These are phyloP conservation scores for Philaethria dido DNA, from an alignment of 2,888 invertebrate genomes.

Conservation along the genomic window DNA sequence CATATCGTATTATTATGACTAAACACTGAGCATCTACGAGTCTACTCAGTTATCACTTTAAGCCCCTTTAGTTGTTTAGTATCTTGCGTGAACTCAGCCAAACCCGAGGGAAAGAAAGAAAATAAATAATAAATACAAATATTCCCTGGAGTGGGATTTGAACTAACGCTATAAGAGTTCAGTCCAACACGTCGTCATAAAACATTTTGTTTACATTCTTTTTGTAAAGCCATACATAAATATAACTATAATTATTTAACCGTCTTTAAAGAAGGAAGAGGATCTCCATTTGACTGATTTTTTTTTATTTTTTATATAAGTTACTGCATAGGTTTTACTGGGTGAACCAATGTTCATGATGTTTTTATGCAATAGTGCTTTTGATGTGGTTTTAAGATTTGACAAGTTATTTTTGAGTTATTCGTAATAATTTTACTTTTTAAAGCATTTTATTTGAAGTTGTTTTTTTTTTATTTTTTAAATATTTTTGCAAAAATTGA, in stretches of 20 bases:
- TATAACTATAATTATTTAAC: background rate
- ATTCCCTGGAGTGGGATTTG: constrained; percentile 9
- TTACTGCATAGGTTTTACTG: too few relatives aligned
- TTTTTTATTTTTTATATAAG: too few relatives aligned
- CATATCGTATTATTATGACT: background rate
- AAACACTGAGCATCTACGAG: background rate
- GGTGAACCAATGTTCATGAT: too few relatives aligned
- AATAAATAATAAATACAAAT: constrained; percentile 1
- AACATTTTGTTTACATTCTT: background rate
- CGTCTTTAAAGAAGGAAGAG: too few relatives aligned
- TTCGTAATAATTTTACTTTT: too few relatives aligned
- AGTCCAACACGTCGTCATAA: background rate
- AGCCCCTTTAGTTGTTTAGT: background rate
- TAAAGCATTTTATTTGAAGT: too few relatives aligned
- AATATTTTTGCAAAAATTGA: too few relatives aligned
- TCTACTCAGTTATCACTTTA: background rate
- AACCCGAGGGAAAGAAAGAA: background rate
- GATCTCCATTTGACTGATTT: too few relatives aligned
- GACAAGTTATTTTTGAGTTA: too few relatives aligned
- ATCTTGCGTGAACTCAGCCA: background rate
- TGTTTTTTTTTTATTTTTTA: too few relatives aligned
- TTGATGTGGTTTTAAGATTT: too few relatives aligned
- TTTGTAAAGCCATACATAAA: background rate
- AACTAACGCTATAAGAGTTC: background rate
- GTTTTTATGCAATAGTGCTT: too few relatives aligned